Conservation (phyloP, 2,888 invertebrate genomes). For the Xestoiulus laeticollis region DNA sequence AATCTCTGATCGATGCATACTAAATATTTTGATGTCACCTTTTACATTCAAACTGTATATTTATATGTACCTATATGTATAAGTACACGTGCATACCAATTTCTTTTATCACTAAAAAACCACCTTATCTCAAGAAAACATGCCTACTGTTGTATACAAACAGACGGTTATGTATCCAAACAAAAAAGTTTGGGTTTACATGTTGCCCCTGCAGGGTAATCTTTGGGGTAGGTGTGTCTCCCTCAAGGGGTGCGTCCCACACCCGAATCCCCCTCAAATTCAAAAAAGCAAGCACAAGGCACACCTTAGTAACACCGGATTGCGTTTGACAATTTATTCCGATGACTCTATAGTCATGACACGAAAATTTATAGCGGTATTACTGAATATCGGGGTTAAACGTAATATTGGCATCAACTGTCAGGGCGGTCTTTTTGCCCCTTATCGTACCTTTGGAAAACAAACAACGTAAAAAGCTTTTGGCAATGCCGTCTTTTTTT, state of each 20-base stretch:
- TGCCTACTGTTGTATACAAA: constrained; percentile 8
- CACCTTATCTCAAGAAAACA: neutral
- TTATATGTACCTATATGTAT: too few relatives aligned
- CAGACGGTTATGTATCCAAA: neutral
- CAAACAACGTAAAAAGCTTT: neutral
- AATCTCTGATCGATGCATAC: too few relatives aligned
- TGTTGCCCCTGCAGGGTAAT: neutral
- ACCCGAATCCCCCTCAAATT: too few relatives aligned
- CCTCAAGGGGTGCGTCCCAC: neutral
- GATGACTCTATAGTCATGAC: neutral
- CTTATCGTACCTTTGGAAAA: neutral
- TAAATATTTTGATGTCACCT: too few relatives aligned
- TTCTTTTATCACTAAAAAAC: neutral
- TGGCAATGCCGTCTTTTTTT: neutral
- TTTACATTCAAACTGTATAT: too few relatives aligned
- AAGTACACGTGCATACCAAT: too few relatives aligned
- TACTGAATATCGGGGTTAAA: constrained; percentile 15
- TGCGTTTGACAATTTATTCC: constrained; percentile 8
- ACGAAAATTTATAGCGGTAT: neutral
- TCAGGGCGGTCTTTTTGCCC: constrained; percentile 5
- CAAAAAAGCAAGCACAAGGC: neutral
- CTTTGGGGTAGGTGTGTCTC: neutral
- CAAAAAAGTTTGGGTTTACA: neutral
- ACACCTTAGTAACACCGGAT: constrained; percentile 2
- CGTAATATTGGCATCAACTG: constrained; percentile 15